Evolutionary conservation across 2,797 vertebrate species (phyloP).

Genomic region (Arctocebus calabarensis): DNA sequence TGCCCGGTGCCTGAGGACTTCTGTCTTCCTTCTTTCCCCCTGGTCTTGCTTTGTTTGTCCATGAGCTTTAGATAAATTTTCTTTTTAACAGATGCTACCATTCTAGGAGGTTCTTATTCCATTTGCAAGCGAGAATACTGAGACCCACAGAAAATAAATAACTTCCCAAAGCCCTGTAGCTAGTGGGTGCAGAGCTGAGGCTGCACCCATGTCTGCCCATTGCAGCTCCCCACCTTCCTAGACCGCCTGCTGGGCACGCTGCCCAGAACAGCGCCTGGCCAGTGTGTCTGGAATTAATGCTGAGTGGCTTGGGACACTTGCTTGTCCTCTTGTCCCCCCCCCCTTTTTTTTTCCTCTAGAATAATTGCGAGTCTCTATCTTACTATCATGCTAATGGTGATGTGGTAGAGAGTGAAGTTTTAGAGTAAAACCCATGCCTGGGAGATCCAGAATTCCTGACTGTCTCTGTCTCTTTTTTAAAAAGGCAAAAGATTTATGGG

Average conservation of each 20-base stretch:
- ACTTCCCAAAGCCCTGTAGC: background rate
- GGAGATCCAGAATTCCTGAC: background rate
- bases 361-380: background rate
- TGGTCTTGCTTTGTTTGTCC: background rate
- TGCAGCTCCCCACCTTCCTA: background rate
- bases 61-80: no score
- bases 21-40: background rate
- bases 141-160: background rate
- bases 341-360: background rate
- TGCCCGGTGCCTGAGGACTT: background rate
- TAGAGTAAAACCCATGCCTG: background rate
- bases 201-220: background rate
- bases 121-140: background rate
- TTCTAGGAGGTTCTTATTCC: constrained; percentile 3
- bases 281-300: constrained; percentile 38
- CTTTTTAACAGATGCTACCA: background rate
- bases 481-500: no score
- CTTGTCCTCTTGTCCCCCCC: background rate
- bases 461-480: background rate
- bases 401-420: background rate
- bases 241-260: background rate
- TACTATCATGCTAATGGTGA: background rate
- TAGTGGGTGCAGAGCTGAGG: background rate
- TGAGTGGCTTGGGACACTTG: background rate
- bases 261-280: background rate